phyloP scores from a whole-genome alignment of 2,888 invertebrate genomes.

The Tetropium fuscum region DNA sequence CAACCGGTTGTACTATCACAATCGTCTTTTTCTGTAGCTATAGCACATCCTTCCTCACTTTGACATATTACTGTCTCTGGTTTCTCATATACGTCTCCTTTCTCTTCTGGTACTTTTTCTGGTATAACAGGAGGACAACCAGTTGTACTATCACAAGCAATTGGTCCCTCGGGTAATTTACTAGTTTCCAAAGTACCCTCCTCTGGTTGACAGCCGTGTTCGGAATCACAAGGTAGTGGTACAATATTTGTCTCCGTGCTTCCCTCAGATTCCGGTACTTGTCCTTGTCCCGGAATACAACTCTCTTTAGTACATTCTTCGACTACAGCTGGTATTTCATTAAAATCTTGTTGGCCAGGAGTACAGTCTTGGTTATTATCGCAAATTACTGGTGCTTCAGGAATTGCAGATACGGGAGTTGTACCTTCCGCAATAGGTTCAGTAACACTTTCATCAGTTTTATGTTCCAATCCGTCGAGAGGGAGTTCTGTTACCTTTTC shows the following conservation, averaged over 20 bases:
- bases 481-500: background rate
- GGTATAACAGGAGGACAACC: conserved; percentile 1
- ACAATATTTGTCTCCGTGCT: conserved; percentile 20
- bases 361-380: background rate
- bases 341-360: conserved; percentile 18
- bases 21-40: no score
- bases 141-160: conserved; percentile 12
- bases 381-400: conserved; percentile 6
- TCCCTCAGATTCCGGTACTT: conserved; percentile 29
- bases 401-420: background rate
- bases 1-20: conserved; percentile 7
- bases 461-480: no score
- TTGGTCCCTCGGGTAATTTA: conserved; percentile 17
- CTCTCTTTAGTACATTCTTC: conserved; percentile 38
- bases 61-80: conserved; percentile 13
- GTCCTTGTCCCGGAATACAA: conserved; percentile 25
- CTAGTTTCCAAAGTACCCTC: background rate
- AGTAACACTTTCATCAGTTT: background rate
- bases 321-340: conserved; percentile 32
- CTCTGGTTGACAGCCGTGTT: conserved; percentile 3
- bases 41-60: background rate
- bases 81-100: conserved; percentile 14
- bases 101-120: conserved; percentile 5
- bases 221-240: conserved; percentile 11
- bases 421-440: background rate